phyloP scores from a whole-genome alignment of 2,888 invertebrate species.

The Formica aserva region DNA sequence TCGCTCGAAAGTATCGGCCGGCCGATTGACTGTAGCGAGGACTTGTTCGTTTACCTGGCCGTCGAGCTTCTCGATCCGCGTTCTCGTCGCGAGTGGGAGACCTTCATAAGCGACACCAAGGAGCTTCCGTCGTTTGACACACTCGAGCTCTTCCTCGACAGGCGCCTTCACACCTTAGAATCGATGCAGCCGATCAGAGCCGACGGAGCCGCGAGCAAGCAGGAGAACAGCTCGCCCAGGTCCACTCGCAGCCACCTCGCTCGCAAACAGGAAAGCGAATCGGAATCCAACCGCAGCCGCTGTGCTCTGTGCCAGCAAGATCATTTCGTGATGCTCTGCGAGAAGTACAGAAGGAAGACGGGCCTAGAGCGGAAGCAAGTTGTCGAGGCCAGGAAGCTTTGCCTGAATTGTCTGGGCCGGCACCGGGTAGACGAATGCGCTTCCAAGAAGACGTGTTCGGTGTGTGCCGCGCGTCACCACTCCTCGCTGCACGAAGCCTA shows the following conservation, averaged over 20 bases:
- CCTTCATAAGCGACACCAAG: too few relatives aligned
- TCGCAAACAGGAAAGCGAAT: not conserved
- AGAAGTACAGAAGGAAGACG: not conserved
- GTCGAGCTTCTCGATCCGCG: not conserved
- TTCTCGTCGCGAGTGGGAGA: not conserved
- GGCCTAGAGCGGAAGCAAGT: not conserved
- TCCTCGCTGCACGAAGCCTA: not conserved
- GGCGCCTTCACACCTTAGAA: not conserved
- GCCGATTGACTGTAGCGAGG: not conserved
- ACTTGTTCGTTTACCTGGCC: not conserved
- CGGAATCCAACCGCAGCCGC: not conserved
- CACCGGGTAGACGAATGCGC: not conserved
- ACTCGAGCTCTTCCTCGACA: not conserved
- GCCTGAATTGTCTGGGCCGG: not conserved
- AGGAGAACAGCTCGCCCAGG: accelerated
- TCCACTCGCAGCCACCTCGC: not conserved
- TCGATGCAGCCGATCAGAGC: not conserved
- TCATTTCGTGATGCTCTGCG: not conserved
- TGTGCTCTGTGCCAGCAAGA: not conserved
- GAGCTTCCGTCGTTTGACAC: not conserved
- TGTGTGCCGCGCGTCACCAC: not conserved
- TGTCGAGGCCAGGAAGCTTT: accelerated
- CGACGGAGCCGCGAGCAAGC: not conserved
- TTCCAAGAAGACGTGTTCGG: not conserved
- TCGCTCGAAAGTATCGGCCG: not conserved